phyloP scores from a whole-genome alignment of 1,140 invertebrate genomes.

The Eulimnadia texana region DNA sequence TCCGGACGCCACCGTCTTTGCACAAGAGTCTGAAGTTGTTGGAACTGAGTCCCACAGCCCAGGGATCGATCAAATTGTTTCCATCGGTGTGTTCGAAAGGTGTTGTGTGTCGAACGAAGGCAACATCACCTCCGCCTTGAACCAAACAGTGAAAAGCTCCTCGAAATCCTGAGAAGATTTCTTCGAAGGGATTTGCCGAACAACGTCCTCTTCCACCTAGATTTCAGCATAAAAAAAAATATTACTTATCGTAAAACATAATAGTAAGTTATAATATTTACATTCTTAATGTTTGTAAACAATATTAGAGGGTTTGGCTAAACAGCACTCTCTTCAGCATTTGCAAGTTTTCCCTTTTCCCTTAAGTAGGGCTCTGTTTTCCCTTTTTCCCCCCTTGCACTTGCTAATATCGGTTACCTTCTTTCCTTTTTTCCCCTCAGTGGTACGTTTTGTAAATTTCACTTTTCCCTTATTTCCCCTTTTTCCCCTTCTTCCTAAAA shows the following conservation, averaged over 20 bases:
- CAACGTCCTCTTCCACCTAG: constrained; percentile 21
- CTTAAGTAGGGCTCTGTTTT: no score
- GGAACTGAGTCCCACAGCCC: constrained; percentile 41
- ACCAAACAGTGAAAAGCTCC: constrained; percentile 63
- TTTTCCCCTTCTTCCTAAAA: no score
- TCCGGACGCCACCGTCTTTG: constrained; percentile 37
- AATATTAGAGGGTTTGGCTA: not conserved
- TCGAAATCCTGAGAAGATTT: constrained; percentile 30
- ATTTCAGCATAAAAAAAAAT: constrained; percentile 13
- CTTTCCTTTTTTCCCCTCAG: no score
- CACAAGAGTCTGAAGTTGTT: constrained; percentile 51
- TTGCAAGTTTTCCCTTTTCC: no score
- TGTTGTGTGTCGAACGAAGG: constrained; percentile 59
- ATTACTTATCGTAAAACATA: no score
- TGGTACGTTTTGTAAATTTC: no score
- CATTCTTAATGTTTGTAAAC: not conserved
- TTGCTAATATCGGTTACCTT: no score
- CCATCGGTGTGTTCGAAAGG: constrained; percentile 44
- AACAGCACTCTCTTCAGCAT: no score
- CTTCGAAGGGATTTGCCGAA: constrained; percentile 27
- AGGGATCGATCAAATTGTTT: constrained; percentile 26
- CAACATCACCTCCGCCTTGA: constrained; percentile 64
- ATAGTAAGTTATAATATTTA: no score
- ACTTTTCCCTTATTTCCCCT: no score
- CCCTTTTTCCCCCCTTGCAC: not conserved